phyloP scores from a whole-genome alignment of 64 coral and sea anemone genomes.

The Stylophora pistillata region DNA sequence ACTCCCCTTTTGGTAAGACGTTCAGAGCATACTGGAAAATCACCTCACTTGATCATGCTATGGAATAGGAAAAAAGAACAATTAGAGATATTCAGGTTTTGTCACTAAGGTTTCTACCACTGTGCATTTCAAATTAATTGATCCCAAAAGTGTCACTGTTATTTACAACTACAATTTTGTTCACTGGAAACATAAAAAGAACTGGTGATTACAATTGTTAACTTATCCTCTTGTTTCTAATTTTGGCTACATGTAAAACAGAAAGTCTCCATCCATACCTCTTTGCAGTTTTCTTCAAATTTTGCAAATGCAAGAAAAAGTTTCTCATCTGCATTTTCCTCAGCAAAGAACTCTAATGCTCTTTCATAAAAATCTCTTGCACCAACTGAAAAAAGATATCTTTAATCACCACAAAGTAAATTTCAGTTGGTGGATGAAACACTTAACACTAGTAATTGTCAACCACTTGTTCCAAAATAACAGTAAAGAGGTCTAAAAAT shows the following conservation, averaged over 20 bases:
- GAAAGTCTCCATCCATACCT: constrained; percentile 48
- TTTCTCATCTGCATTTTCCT: constrained; percentile 95
- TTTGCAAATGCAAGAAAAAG: constrained; percentile 95
- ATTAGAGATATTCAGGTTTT: neutral
- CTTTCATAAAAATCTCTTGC: constrained; percentile 87
- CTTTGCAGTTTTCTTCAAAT: constrained; percentile 97
- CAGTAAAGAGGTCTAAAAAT: no score
- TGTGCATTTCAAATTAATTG: no score
- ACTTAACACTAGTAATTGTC: no score
- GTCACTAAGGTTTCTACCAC: no score
- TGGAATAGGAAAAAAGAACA: neutral
- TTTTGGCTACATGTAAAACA: no score
- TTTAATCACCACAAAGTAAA: neutral
- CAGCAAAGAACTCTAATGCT: constrained; percentile 96
- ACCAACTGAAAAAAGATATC: constrained; percentile 50
- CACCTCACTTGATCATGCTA: constrained; percentile 96
- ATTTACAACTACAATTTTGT: no score
- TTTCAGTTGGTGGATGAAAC: no score
- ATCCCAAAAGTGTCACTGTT: no score
- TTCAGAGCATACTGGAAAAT: constrained; percentile 99
- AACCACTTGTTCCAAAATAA: no score
- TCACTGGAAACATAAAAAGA: no score
- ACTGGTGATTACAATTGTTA: no score
- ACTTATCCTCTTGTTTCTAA: no score
- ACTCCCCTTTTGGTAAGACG: constrained; percentile 89